A percentile compares a stretch with the other conserved stretches of the same genome.
These are phyloP conservation scores for Babylonia areolata DNA, from an alignment of 1,140 invertebrate genomes.

Conservation along the genomic window DNA sequence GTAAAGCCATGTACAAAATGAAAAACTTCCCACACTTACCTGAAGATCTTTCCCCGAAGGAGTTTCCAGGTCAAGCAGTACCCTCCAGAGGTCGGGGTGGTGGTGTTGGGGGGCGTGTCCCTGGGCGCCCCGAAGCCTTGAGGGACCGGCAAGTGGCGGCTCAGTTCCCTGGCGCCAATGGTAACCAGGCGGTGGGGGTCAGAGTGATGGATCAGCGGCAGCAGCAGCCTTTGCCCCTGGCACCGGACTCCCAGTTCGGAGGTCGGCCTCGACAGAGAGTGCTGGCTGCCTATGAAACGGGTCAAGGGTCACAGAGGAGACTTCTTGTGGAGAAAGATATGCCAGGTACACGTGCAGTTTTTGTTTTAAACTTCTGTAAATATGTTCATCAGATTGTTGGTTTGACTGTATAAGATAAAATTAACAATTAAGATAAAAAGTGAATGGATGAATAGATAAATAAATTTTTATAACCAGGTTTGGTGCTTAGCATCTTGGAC, in stretches of 20 bases:
- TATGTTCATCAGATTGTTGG: too few species aligned
- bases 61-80: neutral
- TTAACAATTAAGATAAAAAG: too few species aligned
- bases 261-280: neutral
- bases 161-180: neutral
- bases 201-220: neutral
- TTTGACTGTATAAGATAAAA: too few species aligned
- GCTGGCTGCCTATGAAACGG: constrained; percentile 11
- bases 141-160: neutral
- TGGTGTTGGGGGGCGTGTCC: neutral
- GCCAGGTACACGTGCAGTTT: constrained; percentile 50
- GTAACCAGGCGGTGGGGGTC: neutral
- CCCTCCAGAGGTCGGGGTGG: neutral
- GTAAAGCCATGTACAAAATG: neutral
- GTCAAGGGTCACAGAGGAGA: constrained; percentile 40
- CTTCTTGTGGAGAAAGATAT: constrained; percentile 65
- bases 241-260: neutral
- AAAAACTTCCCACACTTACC: neutral
- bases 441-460: too few species aligned
- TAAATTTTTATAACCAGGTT: too few species aligned
- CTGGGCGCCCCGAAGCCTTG: neutral
- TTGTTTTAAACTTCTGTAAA: too few species aligned
- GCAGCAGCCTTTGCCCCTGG: neutral
- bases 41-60: neutral
- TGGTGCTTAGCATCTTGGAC: too few species aligned